Evolutionary conservation across 2,888 invertebrate species (phyloP), one percentile per base, ranked within the genome.

Genomic region (Pammene aurita): DNA sequence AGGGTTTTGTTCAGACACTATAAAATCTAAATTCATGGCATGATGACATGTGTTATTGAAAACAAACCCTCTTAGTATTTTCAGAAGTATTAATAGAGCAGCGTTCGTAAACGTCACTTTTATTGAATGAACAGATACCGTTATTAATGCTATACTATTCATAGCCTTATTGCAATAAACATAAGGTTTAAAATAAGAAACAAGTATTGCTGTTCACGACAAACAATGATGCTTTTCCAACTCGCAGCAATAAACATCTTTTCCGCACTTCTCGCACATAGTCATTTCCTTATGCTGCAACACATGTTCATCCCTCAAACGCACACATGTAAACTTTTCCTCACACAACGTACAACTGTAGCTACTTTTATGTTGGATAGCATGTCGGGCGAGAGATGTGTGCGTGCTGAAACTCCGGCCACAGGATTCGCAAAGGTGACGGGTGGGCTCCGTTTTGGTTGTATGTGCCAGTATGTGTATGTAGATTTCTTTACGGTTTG

Each of bases 401-500:
- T 78, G 80, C 0, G 87, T 84, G 0, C 88, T 80, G 66, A 91
- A 93, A 71, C 92, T 89, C 2, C 80, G 78, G 0, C 93, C 93
- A 55, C 93, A 93, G 0, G 86, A 81, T 66, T 93, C 93, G 48
- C 93, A 93, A 2, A 93, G 80, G 58, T 92, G 92, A 0, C 81
- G 78, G 0, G 75, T 75, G 0, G 81, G 74, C 50, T 82, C 81
- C 1, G 81, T 78, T 18, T 71, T 72, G 5, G 72, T 74, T 10
- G 92, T 91, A 72, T 94, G 94, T 34, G 87, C 84, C 74, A 93
- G 93, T 0, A 94, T 93, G 76, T 95, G 95, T 2, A 91, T 84
- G 72, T 94, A 94, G 57, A 95, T 88, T 26, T 94, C 93, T 66
- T 93, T 94, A 73, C 89, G 92, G 71, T 93, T 90, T 5, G 88